Evolutionary conservation across 2,888 invertebrate genomes (phyloP), one percentile per base, ranked within the genome.

Genomic region (Agonum fuliginosum): DNA sequence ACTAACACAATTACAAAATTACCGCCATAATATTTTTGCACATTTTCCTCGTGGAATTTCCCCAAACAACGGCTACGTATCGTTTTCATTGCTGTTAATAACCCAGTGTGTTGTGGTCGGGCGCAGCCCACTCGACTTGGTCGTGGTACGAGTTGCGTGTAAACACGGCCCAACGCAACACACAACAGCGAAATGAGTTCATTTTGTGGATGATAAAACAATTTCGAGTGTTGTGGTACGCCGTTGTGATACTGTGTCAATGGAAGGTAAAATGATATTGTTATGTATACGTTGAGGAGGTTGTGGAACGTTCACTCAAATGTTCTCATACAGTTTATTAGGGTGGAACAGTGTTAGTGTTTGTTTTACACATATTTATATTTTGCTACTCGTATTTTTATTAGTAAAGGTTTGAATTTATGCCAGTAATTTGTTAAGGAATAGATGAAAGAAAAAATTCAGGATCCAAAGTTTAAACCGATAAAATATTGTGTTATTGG

Each of bases 141-240:
- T 17, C 27, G 58, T 10, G 27, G 30, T 27, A 19, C n/a, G 58
- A 12, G 54, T 12, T 1, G 17, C 46, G 46, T 62, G 58, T 62
- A 62, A 62, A 62, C 58, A 62, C 14, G 30, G 30, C 14, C 17
- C 5, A 27, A 27, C 58, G 14, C 34, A 17, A 17, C 17, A 6
- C 3, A 5, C 14, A n/a, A 37, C 37, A 37, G 24, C 10, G 20
- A 12, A 54, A 54, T 54, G 58, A 62, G 27, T 27, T 27, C 58
- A 62, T 62, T 62, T 14, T 62, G 58, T 27, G 58, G 58, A 62
- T 62, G 58, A 30, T 62, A 62, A 62, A 62, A 62, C 58, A 62
- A 62, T 62, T 62, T 62, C 30, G 27, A 62, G 58, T 30, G 27
- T 8, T 27, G 27, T 27, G 27, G 27, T 62, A 62, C 34, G 27